Base-by-base conservation (phyloP, 92 coral and sea anemone species). In the Hydrozoanthus gracilis region DNA sequence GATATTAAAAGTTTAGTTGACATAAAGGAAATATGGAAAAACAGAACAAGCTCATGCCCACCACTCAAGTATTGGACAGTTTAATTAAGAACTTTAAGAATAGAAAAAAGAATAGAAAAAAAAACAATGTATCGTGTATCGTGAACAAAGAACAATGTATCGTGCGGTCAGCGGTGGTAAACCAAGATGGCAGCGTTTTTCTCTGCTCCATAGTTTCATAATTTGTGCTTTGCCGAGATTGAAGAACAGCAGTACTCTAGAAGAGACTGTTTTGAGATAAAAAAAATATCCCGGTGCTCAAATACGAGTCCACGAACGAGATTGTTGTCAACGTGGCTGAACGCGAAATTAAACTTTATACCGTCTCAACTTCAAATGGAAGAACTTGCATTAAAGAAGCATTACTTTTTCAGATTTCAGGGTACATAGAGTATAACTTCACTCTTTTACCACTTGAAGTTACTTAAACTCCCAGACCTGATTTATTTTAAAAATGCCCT, bases 191-290 rank as follows among this genome's bases (percentile, higher is more conserved):
- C 68, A 39, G 76, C 76, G 51, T 71, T 71, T 51, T 71, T 71
- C 15, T 71, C 51, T 71, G 76, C 76, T 71, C 51, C 76, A 71
- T 71, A 44, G 76, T 71, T 39, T 7, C 10, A 51, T 71, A 3
- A 71, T 45, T 39, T 71, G 76, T 71, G 45, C 76, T 71, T 35
- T 18, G 71, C 71, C 71, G 39, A 62, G 68, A 66, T 66, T 66
- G 71, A 66, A 66, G 71, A 66, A 66, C 71, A 66, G 16, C 44
- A 66, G 71, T 66, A 18, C 45, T 66, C 44, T 4, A 66, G 71
- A 52, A 51, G 86, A 8, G 89, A 76, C 77, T 91, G 91, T 61
- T 91, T 75, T 16, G 39, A 66, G 71, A 17, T 66, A 35, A 27
- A 27, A 27, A 18, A 66, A 66, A 66, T 18, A 5, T 16, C 71